These are phyloP conservation scores for Melanocharis versteri DNA, from an alignment of 2,113 vertebrate genomes.

Conservation along the genomic window DNA sequence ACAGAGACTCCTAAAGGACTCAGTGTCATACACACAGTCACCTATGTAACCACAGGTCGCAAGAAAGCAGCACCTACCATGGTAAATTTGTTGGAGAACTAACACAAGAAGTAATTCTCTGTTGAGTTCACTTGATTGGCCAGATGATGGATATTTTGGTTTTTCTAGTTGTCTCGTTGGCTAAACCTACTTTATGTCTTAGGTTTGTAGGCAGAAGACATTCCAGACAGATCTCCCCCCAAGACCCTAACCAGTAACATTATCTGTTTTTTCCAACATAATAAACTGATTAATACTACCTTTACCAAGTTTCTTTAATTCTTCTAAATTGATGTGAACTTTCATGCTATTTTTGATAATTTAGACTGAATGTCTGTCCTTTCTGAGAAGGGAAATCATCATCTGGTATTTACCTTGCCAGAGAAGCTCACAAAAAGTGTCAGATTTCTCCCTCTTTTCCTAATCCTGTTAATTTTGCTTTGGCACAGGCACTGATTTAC, in stretches of 20 bases:
- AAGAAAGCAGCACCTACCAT: not conserved
- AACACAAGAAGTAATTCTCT: not conserved
- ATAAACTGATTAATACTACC: not conserved
- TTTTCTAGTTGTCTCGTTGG: not conserved
- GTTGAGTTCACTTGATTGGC: not conserved
- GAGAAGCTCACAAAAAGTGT: not conserved
- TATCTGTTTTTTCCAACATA: not conserved
- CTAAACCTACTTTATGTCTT: not conserved
- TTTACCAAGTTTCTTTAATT: not conserved
- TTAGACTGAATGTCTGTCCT: not conserved
- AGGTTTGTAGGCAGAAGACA: not conserved
- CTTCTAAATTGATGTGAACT: not conserved
- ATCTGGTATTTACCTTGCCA: not conserved
- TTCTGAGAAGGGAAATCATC: not conserved
- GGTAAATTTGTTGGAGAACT: not conserved
- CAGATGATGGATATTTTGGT: not conserved
- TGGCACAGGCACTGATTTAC: not conserved
- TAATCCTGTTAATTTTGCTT: not conserved
- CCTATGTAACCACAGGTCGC: not conserved
- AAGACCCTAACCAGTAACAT: not conserved
- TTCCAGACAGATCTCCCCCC: not conserved
- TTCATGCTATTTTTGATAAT: not conserved
- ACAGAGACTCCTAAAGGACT: not conserved
- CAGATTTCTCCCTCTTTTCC: not conserved
- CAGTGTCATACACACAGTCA: accelerated